A percentile compares a stretch with the other conserved stretches of the same genome.
Evolutionary conservation across 2,113 vertebrate species (phyloP).

Genomic region (Ondatra zibethicus): DNA sequence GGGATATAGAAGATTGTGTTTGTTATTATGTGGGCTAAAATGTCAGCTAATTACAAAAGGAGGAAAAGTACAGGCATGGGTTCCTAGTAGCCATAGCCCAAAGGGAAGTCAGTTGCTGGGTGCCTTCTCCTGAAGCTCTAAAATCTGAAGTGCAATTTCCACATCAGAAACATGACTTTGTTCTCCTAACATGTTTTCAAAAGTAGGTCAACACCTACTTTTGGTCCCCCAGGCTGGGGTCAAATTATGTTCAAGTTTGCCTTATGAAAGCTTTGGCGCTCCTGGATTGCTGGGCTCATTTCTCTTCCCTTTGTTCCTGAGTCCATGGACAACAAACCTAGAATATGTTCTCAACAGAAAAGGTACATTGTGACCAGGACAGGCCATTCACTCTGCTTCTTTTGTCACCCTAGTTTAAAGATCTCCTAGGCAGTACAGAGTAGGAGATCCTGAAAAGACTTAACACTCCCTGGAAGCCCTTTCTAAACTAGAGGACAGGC

Average conservation of each 20-base stretch:
- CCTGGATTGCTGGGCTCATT: not conserved
- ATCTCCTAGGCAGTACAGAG: constrained; percentile 53
- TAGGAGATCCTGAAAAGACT: not conserved
- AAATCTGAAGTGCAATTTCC: constrained; percentile 5
- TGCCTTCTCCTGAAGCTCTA: not conserved
- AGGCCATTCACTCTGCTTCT: constrained; percentile 31
- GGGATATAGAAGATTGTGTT: not conserved
- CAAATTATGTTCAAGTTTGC: constrained; percentile 54
- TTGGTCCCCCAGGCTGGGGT: not conserved
- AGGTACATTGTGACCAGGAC: not conserved
- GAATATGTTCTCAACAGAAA: constrained; percentile 8
- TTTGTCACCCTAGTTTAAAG: constrained; percentile 35
- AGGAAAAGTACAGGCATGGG: not conserved
- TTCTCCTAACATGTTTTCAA: not conserved
- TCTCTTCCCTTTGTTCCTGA: constrained; percentile 23
- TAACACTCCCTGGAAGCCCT: not conserved
- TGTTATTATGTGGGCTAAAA: not conserved
- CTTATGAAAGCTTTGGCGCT: not conserved
- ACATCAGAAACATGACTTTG: constrained; percentile 36
- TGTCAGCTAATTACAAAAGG: not conserved
- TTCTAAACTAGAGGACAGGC: constrained; percentile 60
- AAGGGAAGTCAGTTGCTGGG: not conserved
- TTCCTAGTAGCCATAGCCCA: not conserved
- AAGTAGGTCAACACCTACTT: not conserved
- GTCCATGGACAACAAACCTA: constrained; percentile 34